Base-by-base conservation (phyloP, 92 coral and sea anemone species). In the Phenganax stokvisi region DNA sequence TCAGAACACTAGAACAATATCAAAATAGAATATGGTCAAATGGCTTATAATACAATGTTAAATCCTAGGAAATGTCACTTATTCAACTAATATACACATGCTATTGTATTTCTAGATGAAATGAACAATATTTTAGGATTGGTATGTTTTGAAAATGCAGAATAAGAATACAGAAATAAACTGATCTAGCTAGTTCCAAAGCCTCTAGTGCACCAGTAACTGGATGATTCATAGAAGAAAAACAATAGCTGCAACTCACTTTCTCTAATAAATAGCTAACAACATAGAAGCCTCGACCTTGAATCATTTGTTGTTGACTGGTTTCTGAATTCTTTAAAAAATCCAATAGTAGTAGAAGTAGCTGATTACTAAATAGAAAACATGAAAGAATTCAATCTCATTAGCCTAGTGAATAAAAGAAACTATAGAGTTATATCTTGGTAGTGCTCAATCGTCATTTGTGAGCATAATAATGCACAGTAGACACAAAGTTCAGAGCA, bases 221-320 rank as follows among this genome's bases (percentile, higher is more conserved):
- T 5, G 5, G 47, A 37, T 37, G 47, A 37, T 37, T 37, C 47
- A 37, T 37, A 5, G 47, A 1, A 37, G 47, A 37, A 17, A 10
- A 9, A 65, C 31, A 11, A 10, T 28, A 6, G 51, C 9, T 17
- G n/a, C 51, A 51, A 63, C 60, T 65, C 78, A 94, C 98, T 96
- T 86, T 90, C 77, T 92, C 98, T 27, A 94, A 78, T 12, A 92
- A 61, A 61, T 96, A 92, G 47, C 99, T 90, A 77, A 92, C 89
- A 51, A 92, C 99, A 56, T 92, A 92, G 84, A 96, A 96, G 28
- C 99, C 99, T 71, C 90, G 96, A 55, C 99, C 92, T 54, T 91
- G 97, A 78, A 96, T 90, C 99, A 96, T 96, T 77, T 96, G 99
- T 66, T 96, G 99, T 81, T 96, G 99, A 77, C 92, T 96, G 54